A percentile compares a stretch with the other conserved stretches of the same genome.
phyloP scores from a whole-genome alignment of 2,888 invertebrate species.

The Amphipoea oculea region DNA sequence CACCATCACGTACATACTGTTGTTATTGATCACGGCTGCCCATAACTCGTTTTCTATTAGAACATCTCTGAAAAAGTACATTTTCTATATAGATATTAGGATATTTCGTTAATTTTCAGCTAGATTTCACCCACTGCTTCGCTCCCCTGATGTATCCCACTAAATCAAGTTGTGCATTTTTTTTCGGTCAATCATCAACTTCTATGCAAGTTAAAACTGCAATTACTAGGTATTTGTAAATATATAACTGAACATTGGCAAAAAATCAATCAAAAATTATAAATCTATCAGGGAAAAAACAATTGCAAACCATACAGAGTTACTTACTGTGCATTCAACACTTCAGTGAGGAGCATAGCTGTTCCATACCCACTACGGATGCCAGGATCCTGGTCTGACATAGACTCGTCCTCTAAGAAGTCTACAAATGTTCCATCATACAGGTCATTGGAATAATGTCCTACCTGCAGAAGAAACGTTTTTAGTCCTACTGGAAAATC shows the following conservation, averaged over 20 bases:
- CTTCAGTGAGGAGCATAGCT: constrained; percentile 75
- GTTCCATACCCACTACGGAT: constrained; percentile 76
- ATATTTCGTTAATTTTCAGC: background rate
- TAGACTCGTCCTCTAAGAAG: constrained; percentile 77
- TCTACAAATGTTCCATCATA: constrained; percentile 78
- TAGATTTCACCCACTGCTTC: background rate
- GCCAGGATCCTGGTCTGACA: constrained; percentile 77
- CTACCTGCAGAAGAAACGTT: constrained; percentile 70
- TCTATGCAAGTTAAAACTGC: too few relatives aligned
- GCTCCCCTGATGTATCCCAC: background rate
- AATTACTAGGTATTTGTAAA: background rate
- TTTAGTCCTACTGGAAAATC: background rate
- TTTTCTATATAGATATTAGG: background rate
- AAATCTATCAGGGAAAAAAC: background rate
- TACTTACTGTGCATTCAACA: constrained; percentile 81
- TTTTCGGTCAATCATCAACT: background rate
- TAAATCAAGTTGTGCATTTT: background rate
- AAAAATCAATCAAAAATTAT: too few relatives aligned
- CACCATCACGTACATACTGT: constrained; percentile 80
- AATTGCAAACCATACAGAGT: background rate
- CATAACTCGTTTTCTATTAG: constrained; percentile 75
- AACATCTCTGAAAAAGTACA: constrained; percentile 70
- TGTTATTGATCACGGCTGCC: constrained; percentile 73
- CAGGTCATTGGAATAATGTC: constrained; percentile 75
- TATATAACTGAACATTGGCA: background rate